Conservation (phyloP, 2,113 vertebrate species). For the Pelecanoides urinatrix region DNA sequence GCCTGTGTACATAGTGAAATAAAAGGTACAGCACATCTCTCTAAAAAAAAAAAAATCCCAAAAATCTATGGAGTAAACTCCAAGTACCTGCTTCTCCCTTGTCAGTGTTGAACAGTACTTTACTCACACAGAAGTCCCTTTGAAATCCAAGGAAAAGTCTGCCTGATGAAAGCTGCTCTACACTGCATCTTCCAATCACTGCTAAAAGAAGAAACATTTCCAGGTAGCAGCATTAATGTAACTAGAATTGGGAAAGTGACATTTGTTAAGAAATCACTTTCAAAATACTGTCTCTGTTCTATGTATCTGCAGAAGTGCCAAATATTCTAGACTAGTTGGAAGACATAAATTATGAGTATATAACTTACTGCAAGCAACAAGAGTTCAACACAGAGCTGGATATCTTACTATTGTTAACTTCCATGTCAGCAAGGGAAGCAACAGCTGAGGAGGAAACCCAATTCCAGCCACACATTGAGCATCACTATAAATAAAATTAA, state of each 20-base stretch:
- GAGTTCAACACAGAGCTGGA: neutral
- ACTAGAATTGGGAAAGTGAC: neutral
- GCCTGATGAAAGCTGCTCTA: neutral
- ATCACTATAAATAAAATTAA: neutral
- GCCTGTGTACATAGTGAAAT: neutral
- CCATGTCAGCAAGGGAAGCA: neutral
- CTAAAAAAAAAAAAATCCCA: neutral
- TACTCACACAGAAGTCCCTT: neutral
- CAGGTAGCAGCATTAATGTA: neutral
- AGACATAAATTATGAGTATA: neutral
- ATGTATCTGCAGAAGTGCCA: neutral
- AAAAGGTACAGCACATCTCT: neutral
- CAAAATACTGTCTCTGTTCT: neutral
- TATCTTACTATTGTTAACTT: neutral
- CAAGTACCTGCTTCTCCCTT: neutral
- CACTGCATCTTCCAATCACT: neutral
- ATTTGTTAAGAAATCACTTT: neutral
- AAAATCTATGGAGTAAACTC: neutral
- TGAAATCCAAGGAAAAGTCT: neutral
- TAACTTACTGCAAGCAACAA: neutral
- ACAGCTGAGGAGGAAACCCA: neutral
- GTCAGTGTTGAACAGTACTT: neutral
- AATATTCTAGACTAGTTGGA: neutral
- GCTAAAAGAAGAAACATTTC: neutral
- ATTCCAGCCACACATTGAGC: neutral